Evolutionary conservation across 2,888 invertebrate genomes (phyloP), one percentile per base, ranked within the genome.

Genomic region (Cephus rjabovi): DNA sequence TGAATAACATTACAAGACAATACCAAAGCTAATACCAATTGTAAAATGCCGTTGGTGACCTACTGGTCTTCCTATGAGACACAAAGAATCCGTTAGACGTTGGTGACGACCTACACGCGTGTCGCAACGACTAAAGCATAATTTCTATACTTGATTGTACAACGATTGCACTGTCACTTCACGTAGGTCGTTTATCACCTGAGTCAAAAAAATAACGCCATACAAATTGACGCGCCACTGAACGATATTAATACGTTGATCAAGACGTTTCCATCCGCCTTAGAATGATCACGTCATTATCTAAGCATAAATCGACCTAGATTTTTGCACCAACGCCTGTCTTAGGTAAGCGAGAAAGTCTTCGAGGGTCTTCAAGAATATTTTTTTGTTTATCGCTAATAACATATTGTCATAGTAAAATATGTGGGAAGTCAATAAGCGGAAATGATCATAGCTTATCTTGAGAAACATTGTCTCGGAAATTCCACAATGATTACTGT

Each of bases 1-100:
- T 95, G 88, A 78, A 88, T 84, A 56, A 56, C 56, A 56, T 56
- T 56, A 56, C 23, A 56, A 56, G 6, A 73, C 56, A 69, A 76
- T 76, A 40, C 15, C 40, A 15, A 56, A 56, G 56, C 56, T 56
- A 56, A 56, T 75, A 77, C 68, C 71, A 31, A 71, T 40, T 37
- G 23, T 33, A n/a, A 69, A 69, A 71, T 70, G 30, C 40, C 33
- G 35, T 37, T 79, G 78, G 40, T 76, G 70, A 78, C 78, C 15
- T 69, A 76, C 56, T 40, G 79, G 71, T 78, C 70, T 33, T 73
- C 73, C 68, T 73, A n/a, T 75, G 71, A 56, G 74, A 71, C 33
- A 37, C 15, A 31, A 34, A 69, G 34, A 73, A 73, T 37, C 78
- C 34, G 34, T 73, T 30, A 33, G 0, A 74, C 74, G 74, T 74